Conservation (phyloP, 2,797 vertebrate species). For the Telmatherina bonti region DNA sequence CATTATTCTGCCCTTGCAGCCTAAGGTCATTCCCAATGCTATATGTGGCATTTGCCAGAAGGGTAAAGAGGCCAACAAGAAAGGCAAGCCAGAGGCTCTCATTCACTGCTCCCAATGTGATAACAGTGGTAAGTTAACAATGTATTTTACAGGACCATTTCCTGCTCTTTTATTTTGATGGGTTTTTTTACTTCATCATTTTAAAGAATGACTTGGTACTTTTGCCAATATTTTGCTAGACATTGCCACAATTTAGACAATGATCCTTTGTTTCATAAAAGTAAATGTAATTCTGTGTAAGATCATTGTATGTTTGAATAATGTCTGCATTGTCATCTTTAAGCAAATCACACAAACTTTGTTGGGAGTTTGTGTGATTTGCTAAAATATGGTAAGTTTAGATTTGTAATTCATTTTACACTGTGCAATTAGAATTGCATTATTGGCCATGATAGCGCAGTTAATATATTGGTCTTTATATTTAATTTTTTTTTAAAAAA, state of each 20-base stretch:
- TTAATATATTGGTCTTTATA: not conserved
- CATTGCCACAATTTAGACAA: not conserved
- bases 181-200: not conserved
- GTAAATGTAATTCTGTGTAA: slow-evolving; percentile 10
- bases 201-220: not conserved
- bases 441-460: not conserved
- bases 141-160: slow-evolving; percentile 35
- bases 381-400: not conserved
- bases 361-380: slow-evolving; percentile 12
- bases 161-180: slow-evolving; percentile 11
- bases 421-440: not conserved
- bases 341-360: not conserved
- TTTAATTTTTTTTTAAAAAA: not conserved
- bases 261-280: not conserved
- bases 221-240: slow-evolving; percentile 3
- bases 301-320: slow-evolving; percentile 2
- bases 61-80: slow-evolving; percentile 99
- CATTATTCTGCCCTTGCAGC: slow-evolving; percentile 99
- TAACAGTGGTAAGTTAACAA: slow-evolving; percentile 94
- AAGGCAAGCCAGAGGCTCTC: slow-evolving; percentile 94
- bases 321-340: not conserved
- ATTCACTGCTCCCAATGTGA: slow-evolving; percentile 99
- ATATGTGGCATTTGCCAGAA: slow-evolving; percentile 99
- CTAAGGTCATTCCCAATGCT: slow-evolving; percentile 99
- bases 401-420: not conserved